Evolutionary conservation across 2,888 invertebrate genomes (phyloP).

Genomic region (Amorpha juglandis): DNA sequence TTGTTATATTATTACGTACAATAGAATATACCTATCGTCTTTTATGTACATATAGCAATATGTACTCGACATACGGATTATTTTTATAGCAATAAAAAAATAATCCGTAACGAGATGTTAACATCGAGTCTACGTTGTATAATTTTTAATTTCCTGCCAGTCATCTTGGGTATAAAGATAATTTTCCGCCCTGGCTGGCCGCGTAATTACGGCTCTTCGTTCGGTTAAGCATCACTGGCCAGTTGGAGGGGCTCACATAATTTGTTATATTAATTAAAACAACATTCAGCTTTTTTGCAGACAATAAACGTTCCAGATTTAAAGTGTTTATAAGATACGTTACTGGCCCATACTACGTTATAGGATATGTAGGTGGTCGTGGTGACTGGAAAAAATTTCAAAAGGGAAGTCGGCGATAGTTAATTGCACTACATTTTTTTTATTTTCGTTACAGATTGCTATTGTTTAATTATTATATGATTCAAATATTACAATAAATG

Average conservation of each 20-base stretch:
- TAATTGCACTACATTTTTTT: too few relatives aligned
- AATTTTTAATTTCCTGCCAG: conserved; percentile 49
- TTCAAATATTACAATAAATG: too few relatives aligned
- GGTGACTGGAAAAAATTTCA: too few relatives aligned
- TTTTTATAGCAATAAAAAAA: too few relatives aligned
- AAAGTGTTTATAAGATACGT: too few relatives aligned
- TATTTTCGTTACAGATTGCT: too few relatives aligned
- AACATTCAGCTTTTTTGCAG: conserved; percentile 15
- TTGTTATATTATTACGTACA: too few relatives aligned
- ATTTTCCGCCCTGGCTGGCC: conserved; percentile 57
- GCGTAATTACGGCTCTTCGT: conserved; percentile 51
- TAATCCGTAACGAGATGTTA: background rate
- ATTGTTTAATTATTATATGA: too few relatives aligned
- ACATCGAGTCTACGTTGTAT: conserved; percentile 30
- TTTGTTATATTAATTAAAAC: conserved; percentile 19
- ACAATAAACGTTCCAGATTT: conserved; percentile 1
- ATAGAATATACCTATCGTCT: too few relatives aligned
- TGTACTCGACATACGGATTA: background rate
- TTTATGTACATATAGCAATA: background rate
- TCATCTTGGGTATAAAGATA: conserved; percentile 47
- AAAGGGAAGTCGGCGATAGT: too few relatives aligned
- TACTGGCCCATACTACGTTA: too few relatives aligned
- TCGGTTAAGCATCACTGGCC: conserved; percentile 41
- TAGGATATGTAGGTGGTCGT: too few relatives aligned
- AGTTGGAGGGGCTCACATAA: conserved; percentile 33